Evolutionary conservation across 2,113 vertebrate species (phyloP), one percentile per base, ranked within the genome.

Genomic region (Spermophilus dauricus): DNA sequence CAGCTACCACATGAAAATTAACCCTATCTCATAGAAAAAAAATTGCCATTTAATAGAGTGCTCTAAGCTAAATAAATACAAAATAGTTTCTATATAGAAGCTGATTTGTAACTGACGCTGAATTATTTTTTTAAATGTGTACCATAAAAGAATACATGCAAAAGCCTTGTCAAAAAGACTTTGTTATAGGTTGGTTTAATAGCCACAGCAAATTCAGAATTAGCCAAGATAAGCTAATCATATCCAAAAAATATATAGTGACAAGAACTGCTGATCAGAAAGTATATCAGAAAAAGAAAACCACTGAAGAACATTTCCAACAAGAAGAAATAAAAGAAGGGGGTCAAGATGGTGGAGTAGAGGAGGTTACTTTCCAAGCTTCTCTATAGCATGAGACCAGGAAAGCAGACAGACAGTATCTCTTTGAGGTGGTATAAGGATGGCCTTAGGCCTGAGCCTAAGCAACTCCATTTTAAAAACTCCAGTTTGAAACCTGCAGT

Each of bases 51-150:
- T n/a, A 97, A 94, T 26, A 78, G 73, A 94, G 56, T 91, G 28
- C 37, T 93, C 51, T 2, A 1, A 94, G 39, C 24, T 53, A 75
- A 0, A 0, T 84, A 95, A 97, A 96, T 67, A 45, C 0, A 58
- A 96, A 86, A 95, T 10, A 78, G 20, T 93, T 5, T 89, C 80
- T 96, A 34, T 77, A 39, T 42, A 95, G 58, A 96, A 86, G 24
- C 48, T 13, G 10, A 89, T 96, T 91, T 89, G 63, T 93, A 82
- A 85, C 12, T 70, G 26, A 78, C 48, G 82, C 72, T 89, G 87
- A 94, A 92, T 86, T 96, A 93, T 91, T 95, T 95, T 91, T 91
- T 88, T 63, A 94, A 96, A 86, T 90, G 45, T 65, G 61, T 51
- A 26, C 76, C 17, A 42, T 32, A 58, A 80, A 97, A 77, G 56